phyloP scores from a whole-genome alignment of 2,797 vertebrate species.

The Neomorphus geoffroyi region DNA sequence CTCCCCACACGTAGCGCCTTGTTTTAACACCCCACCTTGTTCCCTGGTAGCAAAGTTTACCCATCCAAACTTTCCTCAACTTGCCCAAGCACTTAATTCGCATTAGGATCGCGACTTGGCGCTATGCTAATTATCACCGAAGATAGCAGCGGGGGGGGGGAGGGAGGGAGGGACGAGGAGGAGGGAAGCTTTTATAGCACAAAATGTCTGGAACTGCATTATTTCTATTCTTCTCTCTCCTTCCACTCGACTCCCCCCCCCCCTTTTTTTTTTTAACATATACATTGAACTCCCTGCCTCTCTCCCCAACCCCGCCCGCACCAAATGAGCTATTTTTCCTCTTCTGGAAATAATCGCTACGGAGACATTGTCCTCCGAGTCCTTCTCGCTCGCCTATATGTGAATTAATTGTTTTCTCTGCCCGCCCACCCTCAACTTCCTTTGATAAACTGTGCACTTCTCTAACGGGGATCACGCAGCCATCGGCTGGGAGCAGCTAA shows the following conservation, averaged over 20 bases:
- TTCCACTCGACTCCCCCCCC: too few relatives aligned
- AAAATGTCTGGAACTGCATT: constrained; percentile 68
- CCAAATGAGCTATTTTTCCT: background rate
- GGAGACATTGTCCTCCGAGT: constrained; percentile 24
- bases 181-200: constrained; percentile 61
- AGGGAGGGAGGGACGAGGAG: constrained; percentile 27
- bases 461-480: constrained; percentile 44
- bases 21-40: constrained; percentile 33
- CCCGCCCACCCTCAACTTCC: constrained; percentile 80
- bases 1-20: constrained; percentile 44
- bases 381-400: constrained; percentile 6
- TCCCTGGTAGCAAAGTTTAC: constrained; percentile 57
- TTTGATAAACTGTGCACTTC: constrained; percentile 66
- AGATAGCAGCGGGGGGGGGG: constrained; percentile 38
- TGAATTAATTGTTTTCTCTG: constrained; percentile 71
- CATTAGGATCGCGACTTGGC: constrained; percentile 49
- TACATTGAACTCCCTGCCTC: background rate
- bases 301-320: background rate
- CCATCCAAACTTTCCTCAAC: constrained; percentile 77
- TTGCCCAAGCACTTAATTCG: constrained; percentile 64
- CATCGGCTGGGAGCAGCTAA: background rate
- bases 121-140: constrained; percentile 51
- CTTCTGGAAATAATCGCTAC: constrained; percentile 32
- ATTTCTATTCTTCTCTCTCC: constrained; percentile 37
- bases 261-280: background rate